These are phyloP conservation scores for Thera obeliscata DNA, from an alignment of 2,888 invertebrate species.

Conservation along the genomic window DNA sequence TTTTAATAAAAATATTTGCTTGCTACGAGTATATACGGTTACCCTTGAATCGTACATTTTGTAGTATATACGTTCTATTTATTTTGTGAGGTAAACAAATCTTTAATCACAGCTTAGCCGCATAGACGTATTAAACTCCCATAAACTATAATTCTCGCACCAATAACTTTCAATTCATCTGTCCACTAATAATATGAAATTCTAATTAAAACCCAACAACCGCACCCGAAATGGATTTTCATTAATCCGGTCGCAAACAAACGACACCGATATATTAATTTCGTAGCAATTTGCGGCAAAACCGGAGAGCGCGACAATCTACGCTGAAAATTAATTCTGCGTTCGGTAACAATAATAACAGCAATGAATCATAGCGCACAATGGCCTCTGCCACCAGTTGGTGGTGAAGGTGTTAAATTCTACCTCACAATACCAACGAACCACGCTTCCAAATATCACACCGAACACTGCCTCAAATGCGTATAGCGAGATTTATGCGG, in stretches of 20 bases:
- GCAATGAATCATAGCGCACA: constrained; percentile 76
- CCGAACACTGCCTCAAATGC: constrained; percentile 57
- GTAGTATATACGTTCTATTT: too few relatives aligned
- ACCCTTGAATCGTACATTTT: neutral
- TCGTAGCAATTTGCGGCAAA: constrained; percentile 61
- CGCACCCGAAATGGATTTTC: constrained; percentile 35
- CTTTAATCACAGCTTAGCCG: too few relatives aligned
- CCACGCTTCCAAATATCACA: constrained; percentile 59
- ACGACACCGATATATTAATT: constrained; percentile 63
- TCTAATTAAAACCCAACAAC: constrained; percentile 33
- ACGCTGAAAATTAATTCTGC: constrained; percentile 74
- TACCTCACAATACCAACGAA: constrained; percentile 59
- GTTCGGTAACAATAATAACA: constrained; percentile 76
- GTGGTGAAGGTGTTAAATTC: constrained; percentile 76
- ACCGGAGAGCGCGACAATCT: constrained; percentile 61
- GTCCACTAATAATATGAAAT: constrained; percentile 23
- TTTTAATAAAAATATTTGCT: neutral
- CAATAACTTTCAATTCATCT: constrained; percentile 19
- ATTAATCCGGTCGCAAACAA: constrained; percentile 54
- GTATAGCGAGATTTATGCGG: constrained; percentile 67
- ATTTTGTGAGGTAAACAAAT: too few relatives aligned
- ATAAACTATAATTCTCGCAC: neutral
- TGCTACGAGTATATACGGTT: too few relatives aligned
- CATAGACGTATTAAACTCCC: neutral
- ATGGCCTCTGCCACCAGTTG: constrained; percentile 53